These are phyloP conservation scores for Pachymerium ferrugineum DNA, from an alignment of 2,888 invertebrate species.

Conservation along the genomic window DNA sequence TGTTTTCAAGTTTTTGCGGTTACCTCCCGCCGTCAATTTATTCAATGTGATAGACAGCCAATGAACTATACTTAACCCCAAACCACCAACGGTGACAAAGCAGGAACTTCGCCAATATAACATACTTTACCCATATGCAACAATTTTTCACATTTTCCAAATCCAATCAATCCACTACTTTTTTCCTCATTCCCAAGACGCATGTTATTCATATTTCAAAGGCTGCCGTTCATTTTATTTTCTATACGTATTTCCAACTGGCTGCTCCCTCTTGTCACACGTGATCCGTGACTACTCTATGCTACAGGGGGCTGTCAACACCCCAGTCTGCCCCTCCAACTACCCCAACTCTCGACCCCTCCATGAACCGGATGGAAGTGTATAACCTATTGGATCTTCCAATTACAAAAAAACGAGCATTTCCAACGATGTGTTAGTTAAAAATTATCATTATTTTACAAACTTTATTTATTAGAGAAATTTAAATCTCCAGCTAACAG, in stretches of 20 bases:
- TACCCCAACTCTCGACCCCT: neutral
- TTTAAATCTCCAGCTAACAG: too few relatives aligned
- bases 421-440: too few relatives aligned
- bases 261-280: constrained; percentile 4
- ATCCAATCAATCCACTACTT: too few relatives aligned
- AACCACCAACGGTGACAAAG: neutral
- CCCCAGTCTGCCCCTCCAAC: neutral
- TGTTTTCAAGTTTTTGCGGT: neutral
- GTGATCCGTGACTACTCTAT: neutral
- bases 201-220: constrained; percentile 11
- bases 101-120: too few relatives aligned
- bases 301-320: constrained; percentile 1
- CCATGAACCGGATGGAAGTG: neutral
- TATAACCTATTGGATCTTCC: too few relatives aligned
- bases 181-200: neutral
- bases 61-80: neutral
- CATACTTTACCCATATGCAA: neutral
- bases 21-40: neutral
- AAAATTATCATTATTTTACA: too few relatives aligned
- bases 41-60: neutral
- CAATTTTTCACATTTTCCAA: neutral
- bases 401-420: too few relatives aligned
- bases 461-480: too few relatives aligned
- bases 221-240: neutral
- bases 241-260: neutral